Evolutionary conservation across 2,797 vertebrate species (phyloP).

Genomic region (Myoxocephalus aenaeus): DNA sequence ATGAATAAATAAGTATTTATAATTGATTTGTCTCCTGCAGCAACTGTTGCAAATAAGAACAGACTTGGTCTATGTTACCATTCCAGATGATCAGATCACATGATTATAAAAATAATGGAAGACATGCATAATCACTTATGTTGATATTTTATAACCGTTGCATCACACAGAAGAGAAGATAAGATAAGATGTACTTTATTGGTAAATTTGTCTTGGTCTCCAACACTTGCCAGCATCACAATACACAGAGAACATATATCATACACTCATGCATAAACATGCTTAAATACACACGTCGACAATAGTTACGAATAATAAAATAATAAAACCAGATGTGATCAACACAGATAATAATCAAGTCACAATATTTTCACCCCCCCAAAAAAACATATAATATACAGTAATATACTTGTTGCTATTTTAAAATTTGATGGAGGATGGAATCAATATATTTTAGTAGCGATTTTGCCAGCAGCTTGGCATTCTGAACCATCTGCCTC

Average conservation of each 20-base stretch:
- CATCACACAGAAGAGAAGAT: too few relatives aligned
- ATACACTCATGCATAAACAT: neutral
- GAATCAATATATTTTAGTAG: too few relatives aligned
- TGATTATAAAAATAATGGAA: neutral
- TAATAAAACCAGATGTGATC: neutral
- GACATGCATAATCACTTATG: too few relatives aligned
- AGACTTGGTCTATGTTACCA: neutral
- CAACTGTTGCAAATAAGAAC: neutral
- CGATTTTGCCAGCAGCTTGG: too few relatives aligned
- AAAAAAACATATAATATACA: too few relatives aligned
- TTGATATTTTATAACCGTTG: neutral
- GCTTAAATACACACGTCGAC: neutral
- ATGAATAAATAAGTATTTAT: neutral
- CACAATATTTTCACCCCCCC: too few relatives aligned
- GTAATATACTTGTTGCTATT: too few relatives aligned
- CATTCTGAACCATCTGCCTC: too few relatives aligned
- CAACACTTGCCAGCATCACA: neutral
- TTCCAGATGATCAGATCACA: constrained; percentile 2
- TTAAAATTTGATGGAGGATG: too few relatives aligned
- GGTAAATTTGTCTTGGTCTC: neutral
- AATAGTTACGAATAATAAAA: neutral
- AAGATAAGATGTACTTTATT: neutral
- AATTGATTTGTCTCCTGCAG: neutral
- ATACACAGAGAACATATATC: neutral
- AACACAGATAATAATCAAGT: neutral